Evolutionary conservation across 2,113 vertebrate species (phyloP).

Genomic region (Herpetotheres cachinnans): DNA sequence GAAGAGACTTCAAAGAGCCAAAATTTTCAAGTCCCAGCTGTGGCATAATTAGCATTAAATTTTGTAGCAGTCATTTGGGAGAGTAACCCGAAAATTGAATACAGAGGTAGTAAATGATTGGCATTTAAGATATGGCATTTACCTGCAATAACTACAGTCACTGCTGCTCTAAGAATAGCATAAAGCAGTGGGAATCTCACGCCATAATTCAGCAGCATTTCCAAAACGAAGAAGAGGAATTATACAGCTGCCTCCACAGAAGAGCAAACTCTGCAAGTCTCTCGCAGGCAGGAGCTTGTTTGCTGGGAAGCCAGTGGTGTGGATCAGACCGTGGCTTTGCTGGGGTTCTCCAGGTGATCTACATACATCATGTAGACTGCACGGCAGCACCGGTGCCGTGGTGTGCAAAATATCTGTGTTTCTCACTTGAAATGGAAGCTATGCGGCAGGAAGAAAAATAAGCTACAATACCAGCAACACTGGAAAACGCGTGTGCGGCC

Average conservation of each 20-base stretch:
- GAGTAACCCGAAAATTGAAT: background rate
- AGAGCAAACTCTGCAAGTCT: background rate
- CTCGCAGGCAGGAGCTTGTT: background rate
- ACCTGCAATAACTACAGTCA: background rate
- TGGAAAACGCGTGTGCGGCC: background rate
- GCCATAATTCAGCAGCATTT: background rate
- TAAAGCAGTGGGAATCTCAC: background rate
- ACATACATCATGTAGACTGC: background rate
- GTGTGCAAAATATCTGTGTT: background rate
- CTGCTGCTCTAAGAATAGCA: background rate
- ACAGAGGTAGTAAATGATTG: background rate
- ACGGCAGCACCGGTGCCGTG: background rate
- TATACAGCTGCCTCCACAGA: background rate
- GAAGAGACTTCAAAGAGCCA: background rate
- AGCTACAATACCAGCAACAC: background rate
- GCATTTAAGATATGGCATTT: background rate
- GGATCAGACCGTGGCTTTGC: background rate
- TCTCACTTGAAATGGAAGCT: background rate
- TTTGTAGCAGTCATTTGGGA: background rate
- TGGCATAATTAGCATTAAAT: background rate
- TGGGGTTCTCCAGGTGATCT: background rate
- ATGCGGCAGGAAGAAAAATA: background rate
- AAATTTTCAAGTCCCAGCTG: background rate
- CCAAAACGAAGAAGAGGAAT: background rate
- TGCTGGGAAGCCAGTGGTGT: background rate